phyloP scores from a whole-genome alignment of 2,888 invertebrate genomes.

The Apamea monoglypha region DNA sequence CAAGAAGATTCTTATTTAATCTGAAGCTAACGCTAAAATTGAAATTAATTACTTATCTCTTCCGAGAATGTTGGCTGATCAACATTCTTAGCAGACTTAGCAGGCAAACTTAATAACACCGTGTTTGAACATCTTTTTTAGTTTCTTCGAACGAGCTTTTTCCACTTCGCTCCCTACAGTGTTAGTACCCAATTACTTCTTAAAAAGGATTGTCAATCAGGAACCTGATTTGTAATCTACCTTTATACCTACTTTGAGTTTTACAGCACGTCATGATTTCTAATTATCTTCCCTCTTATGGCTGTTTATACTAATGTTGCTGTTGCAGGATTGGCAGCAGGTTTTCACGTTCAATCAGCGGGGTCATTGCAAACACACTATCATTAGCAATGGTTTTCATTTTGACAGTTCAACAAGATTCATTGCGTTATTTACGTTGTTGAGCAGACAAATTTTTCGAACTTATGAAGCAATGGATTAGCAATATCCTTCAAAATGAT shows the following conservation, averaged over 20 bases:
- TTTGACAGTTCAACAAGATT: background rate
- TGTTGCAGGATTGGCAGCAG: background rate
- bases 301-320: background rate
- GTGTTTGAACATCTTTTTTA: conserved; percentile 1
- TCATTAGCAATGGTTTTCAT: background rate
- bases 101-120: conserved; percentile 4
- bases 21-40: conserved; percentile 30
- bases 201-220: background rate
- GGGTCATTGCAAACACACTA: no score
- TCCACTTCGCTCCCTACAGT: background rate
- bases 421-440: background rate
- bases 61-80: conserved; percentile 17
- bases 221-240: no score
- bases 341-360: background rate
- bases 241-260: background rate
- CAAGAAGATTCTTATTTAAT: conserved; percentile 15
- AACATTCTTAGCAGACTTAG: conserved; percentile 17
- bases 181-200: conserved; percentile 1
- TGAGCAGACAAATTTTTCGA: background rate
- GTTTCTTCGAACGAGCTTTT: background rate
- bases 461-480: no score
- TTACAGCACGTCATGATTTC: background rate
- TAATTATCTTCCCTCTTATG: background rate
- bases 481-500: background rate
- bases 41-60: conserved; percentile 40